phyloP scores from a whole-genome alignment of 2,888 invertebrate genomes.

The Eupithecia exiguata region DNA sequence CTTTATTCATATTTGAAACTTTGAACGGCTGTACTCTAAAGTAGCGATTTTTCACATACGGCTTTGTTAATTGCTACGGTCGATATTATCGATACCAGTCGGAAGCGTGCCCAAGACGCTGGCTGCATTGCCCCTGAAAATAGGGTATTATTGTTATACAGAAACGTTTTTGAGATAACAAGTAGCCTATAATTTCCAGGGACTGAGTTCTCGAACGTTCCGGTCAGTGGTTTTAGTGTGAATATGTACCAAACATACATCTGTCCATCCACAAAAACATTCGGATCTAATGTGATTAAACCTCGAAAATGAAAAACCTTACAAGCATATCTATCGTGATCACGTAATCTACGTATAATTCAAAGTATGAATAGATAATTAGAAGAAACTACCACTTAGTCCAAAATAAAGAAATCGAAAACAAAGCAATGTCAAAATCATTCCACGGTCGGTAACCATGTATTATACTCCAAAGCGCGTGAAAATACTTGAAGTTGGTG shows the following conservation, averaged over 20 bases:
- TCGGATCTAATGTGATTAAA: neutral
- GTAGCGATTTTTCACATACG: no score
- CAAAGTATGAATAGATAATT: slow-evolving; percentile 29
- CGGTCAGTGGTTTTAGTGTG: neutral
- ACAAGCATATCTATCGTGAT: slow-evolving; percentile 3
- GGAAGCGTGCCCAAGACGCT: no score
- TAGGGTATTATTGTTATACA: no score
- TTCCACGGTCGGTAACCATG: slow-evolving; percentile 41
- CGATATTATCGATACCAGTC: no score
- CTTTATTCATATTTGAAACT: no score
- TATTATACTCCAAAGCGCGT: slow-evolving; percentile 41
- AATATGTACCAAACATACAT: neutral
- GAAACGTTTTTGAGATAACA: neutral
- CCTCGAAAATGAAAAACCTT: neutral
- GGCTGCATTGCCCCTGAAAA: no score
- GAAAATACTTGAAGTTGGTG: slow-evolving; percentile 40
- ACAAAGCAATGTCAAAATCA: slow-evolving; percentile 48
- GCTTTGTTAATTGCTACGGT: no score
- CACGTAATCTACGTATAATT: slow-evolving; percentile 21
- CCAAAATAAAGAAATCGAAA: slow-evolving; percentile 41
- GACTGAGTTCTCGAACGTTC: neutral
- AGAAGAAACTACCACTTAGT: slow-evolving; percentile 16
- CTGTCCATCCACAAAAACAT: neutral
- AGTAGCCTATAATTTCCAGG: neutral
- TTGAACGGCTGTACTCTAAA: no score